These are phyloP conservation scores for Scylla paramamosain DNA, from an alignment of 1,140 invertebrate genomes.

Conservation along the genomic window DNA sequence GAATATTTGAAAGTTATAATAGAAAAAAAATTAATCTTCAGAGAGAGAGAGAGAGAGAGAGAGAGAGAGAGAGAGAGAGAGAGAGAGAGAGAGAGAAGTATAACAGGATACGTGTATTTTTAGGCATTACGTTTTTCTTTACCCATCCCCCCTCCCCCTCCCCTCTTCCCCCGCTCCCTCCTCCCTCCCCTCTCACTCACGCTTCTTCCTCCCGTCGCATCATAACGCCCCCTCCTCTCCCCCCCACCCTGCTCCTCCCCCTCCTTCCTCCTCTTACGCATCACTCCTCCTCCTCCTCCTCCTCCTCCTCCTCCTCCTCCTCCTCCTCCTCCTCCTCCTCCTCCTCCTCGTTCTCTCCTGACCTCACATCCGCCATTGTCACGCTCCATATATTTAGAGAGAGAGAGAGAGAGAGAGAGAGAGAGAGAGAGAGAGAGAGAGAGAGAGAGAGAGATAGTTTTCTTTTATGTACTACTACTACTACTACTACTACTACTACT, in stretches of 20 bases:
- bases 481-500: conserved; percentile 10
- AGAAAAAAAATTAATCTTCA: too few species aligned
- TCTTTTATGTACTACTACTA: background rate
- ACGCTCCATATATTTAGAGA: too few species aligned
- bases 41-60: too few species aligned
- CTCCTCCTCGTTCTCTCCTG: background rate
- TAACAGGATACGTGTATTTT: background rate
- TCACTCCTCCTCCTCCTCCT: background rate
- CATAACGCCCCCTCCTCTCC: background rate
- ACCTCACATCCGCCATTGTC: background rate
- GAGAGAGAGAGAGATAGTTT: too few species aligned
- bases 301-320: conserved; percentile 14
- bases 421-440: background rate
- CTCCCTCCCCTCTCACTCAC: background rate
- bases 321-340: background rate
- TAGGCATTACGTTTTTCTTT: too few species aligned
- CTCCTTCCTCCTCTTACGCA: background rate
- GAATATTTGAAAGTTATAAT: too few species aligned
- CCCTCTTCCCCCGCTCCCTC: too few species aligned
- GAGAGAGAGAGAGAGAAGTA: background rate
- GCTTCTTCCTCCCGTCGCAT: background rate
- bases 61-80: background rate
- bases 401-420: background rate
- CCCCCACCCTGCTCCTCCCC: too few species aligned
- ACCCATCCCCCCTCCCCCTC: too few species aligned